phyloP scores from a whole-genome alignment of 2,113 vertebrate species.

The Agapornis roseicollis region DNA sequence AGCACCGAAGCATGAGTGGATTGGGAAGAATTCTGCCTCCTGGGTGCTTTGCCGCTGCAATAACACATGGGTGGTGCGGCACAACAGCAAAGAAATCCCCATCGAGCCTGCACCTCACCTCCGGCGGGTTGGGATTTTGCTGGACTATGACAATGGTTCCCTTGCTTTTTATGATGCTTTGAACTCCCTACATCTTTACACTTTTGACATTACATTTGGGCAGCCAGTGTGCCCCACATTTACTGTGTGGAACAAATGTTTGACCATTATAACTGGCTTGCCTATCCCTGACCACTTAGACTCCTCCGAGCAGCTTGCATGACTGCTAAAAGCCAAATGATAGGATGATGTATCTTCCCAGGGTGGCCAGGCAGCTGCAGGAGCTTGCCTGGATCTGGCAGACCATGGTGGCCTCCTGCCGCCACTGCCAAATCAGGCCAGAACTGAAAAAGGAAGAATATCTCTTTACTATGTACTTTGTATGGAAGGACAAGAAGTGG shows the following conservation, averaged over 20 bases:
- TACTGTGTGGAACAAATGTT: constrained; percentile 96
- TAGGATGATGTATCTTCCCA: neutral
- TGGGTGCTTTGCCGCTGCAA: constrained; percentile 97
- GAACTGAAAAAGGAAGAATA: constrained; percentile 10
- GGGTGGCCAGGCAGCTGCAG: neutral
- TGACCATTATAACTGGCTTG: constrained; percentile 95
- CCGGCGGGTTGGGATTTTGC: constrained; percentile 87
- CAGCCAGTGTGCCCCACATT: constrained; percentile 96
- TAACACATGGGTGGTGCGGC: constrained; percentile 91
- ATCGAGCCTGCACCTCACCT: constrained; percentile 93
- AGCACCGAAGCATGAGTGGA: constrained; percentile 95
- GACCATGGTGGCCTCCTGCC: neutral
- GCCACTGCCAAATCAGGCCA: neutral
- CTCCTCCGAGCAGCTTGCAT: constrained; percentile 85
- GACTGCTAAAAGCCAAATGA: constrained; percentile 42
- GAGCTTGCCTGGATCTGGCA: neutral
- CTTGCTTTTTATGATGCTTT: constrained; percentile 95
- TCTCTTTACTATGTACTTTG: constrained; percentile 44
- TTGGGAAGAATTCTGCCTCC: constrained; percentile 92
- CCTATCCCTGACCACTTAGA: constrained; percentile 97
- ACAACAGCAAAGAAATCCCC: constrained; percentile 93
- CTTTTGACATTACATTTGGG: constrained; percentile 89
- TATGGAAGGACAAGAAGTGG: constrained; percentile 59
- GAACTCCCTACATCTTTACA: constrained; percentile 92
- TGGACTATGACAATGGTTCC: constrained; percentile 94